phyloP scores from a whole-genome alignment of 2,113 vertebrate genomes.

The Corythaixoides concolor region DNA sequence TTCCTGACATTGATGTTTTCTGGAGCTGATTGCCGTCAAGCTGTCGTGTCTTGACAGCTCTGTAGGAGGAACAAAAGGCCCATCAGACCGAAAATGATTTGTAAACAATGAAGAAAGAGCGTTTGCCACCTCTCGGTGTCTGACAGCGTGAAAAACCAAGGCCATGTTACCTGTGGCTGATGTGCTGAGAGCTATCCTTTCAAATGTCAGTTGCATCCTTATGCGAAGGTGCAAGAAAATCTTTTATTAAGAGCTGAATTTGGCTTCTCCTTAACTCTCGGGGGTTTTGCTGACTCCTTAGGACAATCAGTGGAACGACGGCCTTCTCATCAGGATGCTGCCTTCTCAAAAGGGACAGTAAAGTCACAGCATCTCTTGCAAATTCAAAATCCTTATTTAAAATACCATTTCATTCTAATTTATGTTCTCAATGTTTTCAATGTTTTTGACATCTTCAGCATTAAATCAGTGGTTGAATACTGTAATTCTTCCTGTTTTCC shows the following conservation, averaged over 20 bases:
- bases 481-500: neutral
- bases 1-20: neutral
- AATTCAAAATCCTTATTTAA: neutral
- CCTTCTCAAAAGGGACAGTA: neutral
- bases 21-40: neutral
- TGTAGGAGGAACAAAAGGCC: neutral
- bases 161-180: neutral
- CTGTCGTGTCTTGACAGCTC: neutral
- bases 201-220: neutral
- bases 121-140: neutral
- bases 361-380: neutral
- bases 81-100: neutral
- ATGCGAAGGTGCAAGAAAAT: neutral
- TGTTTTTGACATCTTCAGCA: neutral
- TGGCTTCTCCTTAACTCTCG: accelerated
- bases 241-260: neutral
- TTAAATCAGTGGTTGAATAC: neutral
- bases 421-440: neutral
- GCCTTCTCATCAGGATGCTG: neutral
- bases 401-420: neutral
- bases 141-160: neutral
- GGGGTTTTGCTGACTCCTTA: neutral
- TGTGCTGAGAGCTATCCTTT: neutral
- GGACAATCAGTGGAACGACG: neutral
- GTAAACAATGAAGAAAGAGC: neutral